Conservation (phyloP, 2,797 vertebrate species). For the Pipistrellus pipistrellus region DNA sequence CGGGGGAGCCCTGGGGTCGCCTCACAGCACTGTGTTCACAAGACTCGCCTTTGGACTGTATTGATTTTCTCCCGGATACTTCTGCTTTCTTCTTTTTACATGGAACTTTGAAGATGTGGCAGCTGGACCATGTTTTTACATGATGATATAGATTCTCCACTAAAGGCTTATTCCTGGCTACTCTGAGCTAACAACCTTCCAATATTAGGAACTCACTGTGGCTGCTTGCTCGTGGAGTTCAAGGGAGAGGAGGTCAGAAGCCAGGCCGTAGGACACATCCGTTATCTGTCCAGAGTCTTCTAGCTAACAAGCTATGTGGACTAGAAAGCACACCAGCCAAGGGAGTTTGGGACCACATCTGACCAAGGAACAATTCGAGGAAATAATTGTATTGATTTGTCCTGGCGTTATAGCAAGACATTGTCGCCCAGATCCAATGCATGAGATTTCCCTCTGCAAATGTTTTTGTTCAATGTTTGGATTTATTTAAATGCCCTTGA, state of each 20-base stretch:
- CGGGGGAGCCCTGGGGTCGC: background rate
- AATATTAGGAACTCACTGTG: background rate
- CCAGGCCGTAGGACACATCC: background rate
- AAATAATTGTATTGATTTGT: conserved; percentile 34
- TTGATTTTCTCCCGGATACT: background rate
- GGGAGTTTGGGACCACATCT: background rate
- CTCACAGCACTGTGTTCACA: background rate
- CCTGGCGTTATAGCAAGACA: background rate
- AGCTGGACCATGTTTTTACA: background rate
- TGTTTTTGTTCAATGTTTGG: background rate
- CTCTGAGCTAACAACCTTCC: background rate
- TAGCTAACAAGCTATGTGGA: background rate
- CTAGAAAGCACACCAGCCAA: background rate
- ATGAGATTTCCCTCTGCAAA: background rate
- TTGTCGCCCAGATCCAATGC: background rate
- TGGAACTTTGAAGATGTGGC: background rate
- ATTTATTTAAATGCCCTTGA: conserved; percentile 27
- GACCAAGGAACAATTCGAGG: background rate
- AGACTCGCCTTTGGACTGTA: background rate
- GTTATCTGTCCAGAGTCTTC: background rate
- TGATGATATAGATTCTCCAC: background rate
- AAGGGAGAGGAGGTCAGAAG: background rate
- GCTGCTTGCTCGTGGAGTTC: background rate
- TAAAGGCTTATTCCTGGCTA: background rate
- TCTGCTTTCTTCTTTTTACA: background rate